These are phyloP conservation scores for Paramormyrops kingsleyae DNA, from an alignment of 2,113 vertebrate genomes.

Conservation along the genomic window DNA sequence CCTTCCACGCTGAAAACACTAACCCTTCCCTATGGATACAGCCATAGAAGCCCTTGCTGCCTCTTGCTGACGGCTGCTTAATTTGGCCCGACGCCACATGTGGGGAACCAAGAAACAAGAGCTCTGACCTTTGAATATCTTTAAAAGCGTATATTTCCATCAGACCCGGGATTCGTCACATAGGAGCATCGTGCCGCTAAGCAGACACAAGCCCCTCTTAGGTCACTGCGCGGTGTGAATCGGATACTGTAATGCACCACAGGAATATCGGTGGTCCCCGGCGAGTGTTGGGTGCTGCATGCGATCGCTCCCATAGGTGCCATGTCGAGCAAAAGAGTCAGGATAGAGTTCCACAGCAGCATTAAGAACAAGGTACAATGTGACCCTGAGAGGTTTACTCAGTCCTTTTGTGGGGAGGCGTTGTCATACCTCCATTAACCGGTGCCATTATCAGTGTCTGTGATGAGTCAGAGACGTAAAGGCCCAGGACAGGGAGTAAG, in stretches of 20 bases:
- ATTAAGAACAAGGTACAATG: background rate
- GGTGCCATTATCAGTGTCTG: background rate
- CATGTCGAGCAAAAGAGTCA: background rate
- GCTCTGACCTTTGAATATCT: background rate
- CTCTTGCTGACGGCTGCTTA: background rate
- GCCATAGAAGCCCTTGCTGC: background rate
- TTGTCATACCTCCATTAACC: background rate
- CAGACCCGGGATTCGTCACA: background rate
- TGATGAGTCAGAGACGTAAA: background rate
- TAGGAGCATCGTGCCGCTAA: background rate
- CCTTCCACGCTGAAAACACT: background rate
- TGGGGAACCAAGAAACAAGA: background rate
- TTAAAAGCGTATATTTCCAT: background rate
- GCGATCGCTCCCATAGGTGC: constrained; percentile 15
- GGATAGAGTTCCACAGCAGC: background rate
- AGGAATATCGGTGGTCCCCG: constrained; percentile 26
- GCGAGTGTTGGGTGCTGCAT: constrained; percentile 23
- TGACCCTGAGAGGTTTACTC: background rate
- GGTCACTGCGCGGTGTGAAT: constrained; percentile 22
- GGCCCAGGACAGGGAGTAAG: background rate
- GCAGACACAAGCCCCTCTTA: constrained; percentile 2
- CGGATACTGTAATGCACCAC: constrained; percentile 43
- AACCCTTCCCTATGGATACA: background rate
- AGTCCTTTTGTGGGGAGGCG: background rate
- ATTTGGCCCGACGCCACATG: background rate